Conservation (phyloP, 2,113 vertebrate genomes). For the Caranx ignobilis region DNA sequence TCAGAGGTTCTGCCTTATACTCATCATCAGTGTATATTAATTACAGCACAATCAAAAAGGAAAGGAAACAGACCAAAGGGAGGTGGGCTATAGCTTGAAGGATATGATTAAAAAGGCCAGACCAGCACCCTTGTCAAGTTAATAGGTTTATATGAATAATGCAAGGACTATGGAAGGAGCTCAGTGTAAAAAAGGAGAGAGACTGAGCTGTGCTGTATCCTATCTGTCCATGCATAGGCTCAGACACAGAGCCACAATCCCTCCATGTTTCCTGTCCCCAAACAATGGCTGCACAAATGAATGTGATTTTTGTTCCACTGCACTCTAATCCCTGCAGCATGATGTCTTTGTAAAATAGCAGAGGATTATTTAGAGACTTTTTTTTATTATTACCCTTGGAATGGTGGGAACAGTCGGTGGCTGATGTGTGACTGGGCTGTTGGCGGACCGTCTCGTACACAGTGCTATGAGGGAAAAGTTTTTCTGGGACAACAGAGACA, state of each 20-base stretch:
- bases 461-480: background rate
- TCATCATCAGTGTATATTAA: slow-evolving; percentile 45
- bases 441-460: slow-evolving; percentile 6
- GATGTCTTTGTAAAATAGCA: slow-evolving; percentile 64
- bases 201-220: slow-evolving; percentile 30
- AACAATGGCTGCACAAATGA: slow-evolving; percentile 58
- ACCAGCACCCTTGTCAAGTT: slow-evolving; percentile 59
- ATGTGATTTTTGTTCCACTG: slow-evolving; percentile 56
- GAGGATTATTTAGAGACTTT: slow-evolving; percentile 55
- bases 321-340: slow-evolving; percentile 60
- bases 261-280: slow-evolving; percentile 40
- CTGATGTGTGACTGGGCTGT: slow-evolving; percentile 8
- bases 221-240: slow-evolving; percentile 32
- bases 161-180: slow-evolving; percentile 40
- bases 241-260: slow-evolving; percentile 40
- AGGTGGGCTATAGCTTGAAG: slow-evolving; percentile 45
- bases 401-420: slow-evolving; percentile 31
- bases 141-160: slow-evolving; percentile 76
- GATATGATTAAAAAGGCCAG: slow-evolving; percentile 61
- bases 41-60: slow-evolving; percentile 44
- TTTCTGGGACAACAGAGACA: background rate
- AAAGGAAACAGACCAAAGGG: slow-evolving; percentile 51
- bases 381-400: slow-evolving; percentile 42
- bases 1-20: slow-evolving; percentile 30
- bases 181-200: slow-evolving; percentile 39